Evolutionary conservation across 2,888 invertebrate genomes (phyloP).

Genomic region (Smittia aterrima): DNA sequence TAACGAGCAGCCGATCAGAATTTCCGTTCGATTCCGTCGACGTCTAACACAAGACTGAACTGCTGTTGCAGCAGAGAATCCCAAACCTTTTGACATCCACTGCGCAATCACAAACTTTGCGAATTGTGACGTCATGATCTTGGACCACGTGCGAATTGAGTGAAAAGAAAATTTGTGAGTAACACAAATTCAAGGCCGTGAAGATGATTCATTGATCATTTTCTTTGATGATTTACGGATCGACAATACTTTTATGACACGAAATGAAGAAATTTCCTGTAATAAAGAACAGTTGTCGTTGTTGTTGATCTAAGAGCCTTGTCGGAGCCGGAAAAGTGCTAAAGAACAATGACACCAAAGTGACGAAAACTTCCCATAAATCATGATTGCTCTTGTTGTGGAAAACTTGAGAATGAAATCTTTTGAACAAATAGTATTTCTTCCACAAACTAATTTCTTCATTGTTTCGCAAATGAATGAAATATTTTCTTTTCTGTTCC

Average conservation of each 20-base stretch:
- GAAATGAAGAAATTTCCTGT: neutral
- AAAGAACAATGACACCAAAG: too few species aligned
- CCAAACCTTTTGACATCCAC: neutral
- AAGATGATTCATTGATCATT: constrained; percentile 1
- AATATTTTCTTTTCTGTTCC: too few species aligned
- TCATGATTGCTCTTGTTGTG: neutral
- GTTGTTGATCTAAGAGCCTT: too few species aligned
- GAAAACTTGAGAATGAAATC: neutral
- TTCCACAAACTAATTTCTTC: neutral
- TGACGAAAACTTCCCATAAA: neutral
- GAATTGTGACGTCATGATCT: constrained; percentile 31
- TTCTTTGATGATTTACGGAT: neutral
- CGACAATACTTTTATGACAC: neutral
- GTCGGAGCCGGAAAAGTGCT: too few species aligned
- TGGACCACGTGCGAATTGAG: constrained; percentile 15
- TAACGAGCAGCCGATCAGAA: neutral
- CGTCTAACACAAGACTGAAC: constrained; percentile 4
- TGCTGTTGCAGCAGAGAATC: neutral
- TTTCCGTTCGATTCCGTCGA: neutral
- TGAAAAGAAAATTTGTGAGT: neutral
- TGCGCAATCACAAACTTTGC: constrained; percentile 27
- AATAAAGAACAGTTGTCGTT: neutral
- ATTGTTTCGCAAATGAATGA: too few species aligned
- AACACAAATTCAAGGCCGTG: neutral
- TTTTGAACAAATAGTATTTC: neutral